These are phyloP conservation scores for Stichopus horrens DNA, from an alignment of 53 echinoderm and acorn worm genomes.

Conservation along the genomic window DNA sequence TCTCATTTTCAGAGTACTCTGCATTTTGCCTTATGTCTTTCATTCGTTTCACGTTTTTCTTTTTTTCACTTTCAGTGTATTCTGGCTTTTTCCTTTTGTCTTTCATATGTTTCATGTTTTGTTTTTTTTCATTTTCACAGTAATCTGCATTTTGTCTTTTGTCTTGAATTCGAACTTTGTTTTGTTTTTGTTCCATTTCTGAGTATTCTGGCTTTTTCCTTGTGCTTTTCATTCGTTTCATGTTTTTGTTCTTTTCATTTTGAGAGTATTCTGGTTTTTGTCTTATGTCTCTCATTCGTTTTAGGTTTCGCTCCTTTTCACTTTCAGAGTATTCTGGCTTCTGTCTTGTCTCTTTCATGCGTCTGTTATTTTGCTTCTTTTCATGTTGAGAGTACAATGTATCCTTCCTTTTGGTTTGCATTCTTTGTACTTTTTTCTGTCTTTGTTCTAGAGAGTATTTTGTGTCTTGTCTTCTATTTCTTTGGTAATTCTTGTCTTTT, in stretches of 20 bases:
- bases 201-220: not conserved
- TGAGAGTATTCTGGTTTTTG: not conserved
- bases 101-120: not conserved
- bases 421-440: not conserved
- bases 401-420: not conserved
- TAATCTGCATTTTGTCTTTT: conserved; percentile 3
- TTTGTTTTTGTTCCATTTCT: not conserved
- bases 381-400: conserved; percentile 1
- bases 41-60: not conserved
- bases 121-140: not conserved
- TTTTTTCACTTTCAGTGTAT: not conserved
- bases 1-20: not conserved
- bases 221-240: conserved; percentile 4
- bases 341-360: conserved; percentile 21
- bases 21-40: not conserved
- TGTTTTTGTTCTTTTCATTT: not conserved
- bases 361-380: not conserved
- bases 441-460: conserved; percentile 9
- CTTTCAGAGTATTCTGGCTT: not conserved
- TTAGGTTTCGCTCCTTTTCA: not conserved
- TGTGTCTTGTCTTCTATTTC: not conserved
- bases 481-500: not conserved
- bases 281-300: conserved; percentile 13
- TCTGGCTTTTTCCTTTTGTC: not conserved
- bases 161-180: not conserved